Evolutionary conservation across 1,140 invertebrate species (phyloP), one percentile per base, ranked within the genome.

Genomic region (Scaptomyza pallida): DNA sequence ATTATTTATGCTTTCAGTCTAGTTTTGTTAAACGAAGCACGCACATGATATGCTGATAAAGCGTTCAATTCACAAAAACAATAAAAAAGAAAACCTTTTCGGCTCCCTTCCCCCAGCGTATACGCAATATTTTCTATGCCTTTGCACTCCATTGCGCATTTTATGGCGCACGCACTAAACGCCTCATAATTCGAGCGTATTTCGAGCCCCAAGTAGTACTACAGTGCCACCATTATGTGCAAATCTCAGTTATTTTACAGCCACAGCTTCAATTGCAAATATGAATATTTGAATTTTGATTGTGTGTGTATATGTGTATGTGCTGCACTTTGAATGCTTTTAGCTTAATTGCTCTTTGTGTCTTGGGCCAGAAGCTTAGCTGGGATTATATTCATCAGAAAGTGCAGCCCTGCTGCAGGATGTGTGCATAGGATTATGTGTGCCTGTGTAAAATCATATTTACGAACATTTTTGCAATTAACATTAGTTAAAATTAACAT

Each of bases 291-390:
- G 57, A 67, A 81, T 67, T 74, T 76, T 67, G 41, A 74, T 70
- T 77, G 73, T 64, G 33, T 55, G 21, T 55, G 62, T n/a, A n/a
- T n/a, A n/a, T n/a, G n/a, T n/a, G n/a, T n/a, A n/a, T n/a, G n/a
- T n/a, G n/a, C n/a, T 68, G 57, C 69, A 52, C 47, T 30, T 75
- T 80, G 77, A 85, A 80, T 86, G 80, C 72, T 85, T 76, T 81
- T 57, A 71, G 57, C 75, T 85, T 75, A 83, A 83, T 83, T 81
- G 81, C 69, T 69, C 43, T 62, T 37, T 61, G n/a, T 43, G 15
- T 1, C 16, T 57, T 57, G 16, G 35, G 33, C 16, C 41, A 48
- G 44, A 26, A 54, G 43, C 48, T 70, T 23, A 54, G 21, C 9
- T 10, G 8, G 59, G 50, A 50, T 70, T 63, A 70, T 41, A 23